These are phyloP conservation scores for Drosophila hydei DNA, from an alignment of 1,140 invertebrate genomes.

Conservation along the genomic window DNA sequence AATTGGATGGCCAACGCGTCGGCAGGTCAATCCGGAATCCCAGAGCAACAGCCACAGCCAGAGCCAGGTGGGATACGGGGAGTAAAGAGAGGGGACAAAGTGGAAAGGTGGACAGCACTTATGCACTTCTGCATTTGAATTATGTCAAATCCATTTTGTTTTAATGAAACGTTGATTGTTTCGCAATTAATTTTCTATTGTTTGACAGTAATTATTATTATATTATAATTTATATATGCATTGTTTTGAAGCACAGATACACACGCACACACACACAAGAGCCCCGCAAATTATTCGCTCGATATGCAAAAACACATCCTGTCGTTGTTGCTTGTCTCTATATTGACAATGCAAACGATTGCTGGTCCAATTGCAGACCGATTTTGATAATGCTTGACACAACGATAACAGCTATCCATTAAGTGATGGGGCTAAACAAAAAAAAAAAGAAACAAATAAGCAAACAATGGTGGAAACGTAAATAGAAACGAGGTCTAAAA, in stretches of 20 bases:
- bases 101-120: constrained; percentile 52
- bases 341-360: constrained; percentile 21
- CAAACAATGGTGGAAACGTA: neutral
- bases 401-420: constrained; percentile 14
- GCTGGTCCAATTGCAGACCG: constrained; percentile 6
- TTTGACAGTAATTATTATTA: constrained; percentile 83
- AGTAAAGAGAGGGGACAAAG: neutral
- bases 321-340: constrained; percentile 8
- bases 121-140: constrained; percentile 82
- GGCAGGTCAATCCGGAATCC: constrained; percentile 26
- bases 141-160: constrained; percentile 83
- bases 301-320: constrained; percentile 49
- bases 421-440: neutral
- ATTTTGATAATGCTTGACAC: constrained; percentile 18
- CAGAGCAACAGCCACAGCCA: too few relatives aligned
- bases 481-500: too few relatives aligned
- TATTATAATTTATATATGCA: constrained; percentile 77
- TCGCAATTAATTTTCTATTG: constrained; percentile 83
- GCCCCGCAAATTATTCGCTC: constrained; percentile 26
- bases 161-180: constrained; percentile 83
- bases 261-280: constrained; percentile 38
- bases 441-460: neutral
- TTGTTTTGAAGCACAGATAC: constrained; percentile 59
- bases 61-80: neutral
- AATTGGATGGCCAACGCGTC: constrained; percentile 7